phyloP scores from a whole-genome alignment of 2,113 vertebrate species.

The Scartelaos histophorus region DNA sequence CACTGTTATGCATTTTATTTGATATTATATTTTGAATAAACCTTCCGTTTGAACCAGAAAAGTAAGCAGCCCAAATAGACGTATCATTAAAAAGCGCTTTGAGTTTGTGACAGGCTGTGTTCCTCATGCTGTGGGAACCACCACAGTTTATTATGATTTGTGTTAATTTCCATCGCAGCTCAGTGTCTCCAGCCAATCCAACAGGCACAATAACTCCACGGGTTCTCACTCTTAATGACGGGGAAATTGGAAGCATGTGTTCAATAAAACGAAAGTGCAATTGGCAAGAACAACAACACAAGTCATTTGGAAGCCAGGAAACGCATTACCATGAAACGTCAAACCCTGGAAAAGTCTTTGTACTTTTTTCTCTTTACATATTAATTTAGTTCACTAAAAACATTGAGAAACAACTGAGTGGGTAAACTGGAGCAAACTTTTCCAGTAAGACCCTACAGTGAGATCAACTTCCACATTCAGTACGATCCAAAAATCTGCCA shows the following conservation, averaged over 20 bases:
- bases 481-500: slow-evolving; percentile 44
- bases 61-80: slow-evolving; percentile 9
- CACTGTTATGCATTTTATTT: too few relatives aligned
- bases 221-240: slow-evolving; percentile 43
- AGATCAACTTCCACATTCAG: slow-evolving; percentile 41
- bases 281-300: slow-evolving; percentile 64
- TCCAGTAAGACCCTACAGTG: slow-evolving; percentile 31
- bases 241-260: slow-evolving; percentile 63
- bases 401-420: slow-evolving; percentile 29
- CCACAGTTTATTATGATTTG: slow-evolving; percentile 29
- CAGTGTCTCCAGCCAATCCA: slow-evolving; percentile 31
- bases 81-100: slow-evolving; percentile 17
- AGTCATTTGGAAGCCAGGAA: slow-evolving; percentile 59
- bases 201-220: slow-evolving; percentile 50
- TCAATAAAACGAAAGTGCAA: slow-evolving; percentile 64
- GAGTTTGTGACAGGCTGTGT: slow-evolving; percentile 8
- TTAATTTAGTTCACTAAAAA: slow-evolving; percentile 52
- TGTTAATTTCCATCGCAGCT: slow-evolving; percentile 40
- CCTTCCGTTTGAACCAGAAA: neutral
- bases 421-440: slow-evolving; percentile 21
- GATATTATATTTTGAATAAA: neutral
- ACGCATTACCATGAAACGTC: slow-evolving; percentile 36
- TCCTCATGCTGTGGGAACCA: slow-evolving; percentile 38
- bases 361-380: slow-evolving; percentile 31
- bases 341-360: slow-evolving; percentile 22